Evolutionary conservation across 92 coral and sea anemone genomes (phyloP).

Genomic region (Umimayanthus kanabou): DNA sequence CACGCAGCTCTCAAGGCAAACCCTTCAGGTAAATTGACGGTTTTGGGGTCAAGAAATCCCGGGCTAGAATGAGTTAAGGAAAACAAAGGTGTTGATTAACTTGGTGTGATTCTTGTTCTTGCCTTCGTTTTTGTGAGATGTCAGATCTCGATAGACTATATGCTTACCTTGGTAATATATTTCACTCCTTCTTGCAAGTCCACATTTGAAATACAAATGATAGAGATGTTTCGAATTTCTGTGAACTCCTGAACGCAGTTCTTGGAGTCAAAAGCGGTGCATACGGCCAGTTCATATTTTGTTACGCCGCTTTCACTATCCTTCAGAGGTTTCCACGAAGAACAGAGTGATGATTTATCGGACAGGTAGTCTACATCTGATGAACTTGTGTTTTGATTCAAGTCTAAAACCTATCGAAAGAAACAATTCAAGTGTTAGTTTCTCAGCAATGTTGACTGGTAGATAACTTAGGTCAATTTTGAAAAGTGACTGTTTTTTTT

Average conservation of each 20-base stretch:
- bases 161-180: slow-evolving; percentile 42
- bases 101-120: no score
- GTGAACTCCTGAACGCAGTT: slow-evolving; percentile 62
- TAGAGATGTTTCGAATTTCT: slow-evolving; percentile 55
- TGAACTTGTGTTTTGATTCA: slow-evolving; percentile 23
- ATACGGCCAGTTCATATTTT: slow-evolving; percentile 61
- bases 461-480: neutral
- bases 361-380: slow-evolving; percentile 56
- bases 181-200: slow-evolving; percentile 62
- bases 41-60: no score
- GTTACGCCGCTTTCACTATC: slow-evolving; percentile 71
- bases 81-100: no score
- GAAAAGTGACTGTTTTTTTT: neutral
- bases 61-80: no score
- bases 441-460: no score
- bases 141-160: no score
- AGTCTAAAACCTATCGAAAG: slow-evolving; percentile 20
- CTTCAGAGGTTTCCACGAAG: slow-evolving; percentile 47
- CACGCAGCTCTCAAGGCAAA: no score
- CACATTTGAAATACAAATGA: slow-evolving; percentile 60
- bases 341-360: slow-evolving; percentile 46
- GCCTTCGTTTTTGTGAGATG: no score
- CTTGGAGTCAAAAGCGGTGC: slow-evolving; percentile 52
- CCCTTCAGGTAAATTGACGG: no score
- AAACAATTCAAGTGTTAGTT: neutral